Percentiles rank a stretch among this genome's conserved stretches.
Evolutionary conservation across 2,113 vertebrate species (phyloP).

Genomic region (Balaeniceps rex): DNA sequence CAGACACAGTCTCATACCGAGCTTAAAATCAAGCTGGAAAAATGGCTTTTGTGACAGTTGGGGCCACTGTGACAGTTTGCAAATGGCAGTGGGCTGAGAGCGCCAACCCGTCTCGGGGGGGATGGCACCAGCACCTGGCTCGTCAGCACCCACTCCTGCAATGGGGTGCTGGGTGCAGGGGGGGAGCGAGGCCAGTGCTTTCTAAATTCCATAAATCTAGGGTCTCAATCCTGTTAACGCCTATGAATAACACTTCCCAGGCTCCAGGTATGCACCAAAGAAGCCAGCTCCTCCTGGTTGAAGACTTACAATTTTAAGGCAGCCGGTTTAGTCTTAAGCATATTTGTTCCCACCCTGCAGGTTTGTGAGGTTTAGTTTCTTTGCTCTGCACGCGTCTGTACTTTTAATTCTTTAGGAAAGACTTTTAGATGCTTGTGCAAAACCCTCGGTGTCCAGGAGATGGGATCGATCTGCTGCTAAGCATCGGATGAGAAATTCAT

Average conservation of each 20-base stretch:
- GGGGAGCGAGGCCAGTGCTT: background rate
- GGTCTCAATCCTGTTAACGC: rapidly evolving
- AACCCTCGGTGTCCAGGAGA: background rate
- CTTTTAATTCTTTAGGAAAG: background rate
- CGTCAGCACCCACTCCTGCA: background rate
- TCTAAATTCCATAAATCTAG: background rate
- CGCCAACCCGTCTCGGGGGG: rapidly evolving
- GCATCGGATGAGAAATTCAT: background rate
- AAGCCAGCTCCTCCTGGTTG: background rate
- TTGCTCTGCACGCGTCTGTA: rapidly evolving
- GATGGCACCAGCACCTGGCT: background rate
- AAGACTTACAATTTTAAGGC: background rate
- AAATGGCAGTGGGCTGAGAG: background rate
- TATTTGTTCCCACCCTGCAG: background rate
- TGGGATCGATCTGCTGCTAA: background rate
- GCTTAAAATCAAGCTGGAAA: background rate
- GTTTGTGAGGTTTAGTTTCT: background rate
- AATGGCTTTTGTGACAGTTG: background rate
- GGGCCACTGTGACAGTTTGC: background rate
- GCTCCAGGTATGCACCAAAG: background rate
- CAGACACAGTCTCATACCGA: background rate
- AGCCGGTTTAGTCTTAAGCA: background rate
- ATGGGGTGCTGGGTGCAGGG: background rate
- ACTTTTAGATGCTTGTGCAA: background rate
- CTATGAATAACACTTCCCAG: background rate